phyloP scores from a whole-genome alignment of 2,888 invertebrate genomes.

The Phaonia tiefii region DNA sequence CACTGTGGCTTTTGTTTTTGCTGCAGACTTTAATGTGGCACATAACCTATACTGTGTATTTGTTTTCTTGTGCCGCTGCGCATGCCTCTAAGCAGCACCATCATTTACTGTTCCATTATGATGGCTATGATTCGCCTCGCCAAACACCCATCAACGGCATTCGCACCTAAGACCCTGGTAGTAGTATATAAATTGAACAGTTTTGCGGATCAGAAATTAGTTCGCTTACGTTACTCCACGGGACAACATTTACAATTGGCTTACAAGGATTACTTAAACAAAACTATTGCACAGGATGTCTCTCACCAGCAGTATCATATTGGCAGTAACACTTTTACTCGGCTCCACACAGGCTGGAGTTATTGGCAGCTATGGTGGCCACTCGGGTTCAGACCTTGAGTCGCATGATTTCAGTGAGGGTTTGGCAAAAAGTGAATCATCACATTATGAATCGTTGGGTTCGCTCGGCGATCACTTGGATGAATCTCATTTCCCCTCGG shows the following conservation, averaged over 20 bases:
- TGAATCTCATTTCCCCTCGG: conserved; percentile 72
- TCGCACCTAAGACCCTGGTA: neutral
- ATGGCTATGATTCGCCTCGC: conserved; percentile 48
- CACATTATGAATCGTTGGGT: conserved; percentile 71
- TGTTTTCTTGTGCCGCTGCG: neutral
- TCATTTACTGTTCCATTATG: conserved; percentile 48
- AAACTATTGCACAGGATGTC: conserved; percentile 42
- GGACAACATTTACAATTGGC: conserved; percentile 70
- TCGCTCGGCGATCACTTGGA: conserved; percentile 73
- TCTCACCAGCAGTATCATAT: conserved; percentile 22
- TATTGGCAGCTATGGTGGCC: conserved; percentile 59
- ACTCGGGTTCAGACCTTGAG: conserved; percentile 46
- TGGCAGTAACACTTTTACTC: conserved; percentile 48
- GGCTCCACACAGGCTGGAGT: conserved; percentile 55
- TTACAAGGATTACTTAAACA: conserved; percentile 23
- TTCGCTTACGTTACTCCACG: conserved; percentile 73
- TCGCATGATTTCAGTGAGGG: conserved; percentile 69
- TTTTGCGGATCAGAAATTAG: conserved; percentile 73
- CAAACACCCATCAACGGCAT: neutral
- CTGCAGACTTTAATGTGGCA: neutral
- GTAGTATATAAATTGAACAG: conserved; percentile 71
- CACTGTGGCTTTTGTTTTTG: neutral
- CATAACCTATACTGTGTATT: neutral
- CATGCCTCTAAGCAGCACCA: conserved; percentile 38
- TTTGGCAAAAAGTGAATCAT: conserved; percentile 51